Conservation (phyloP, 2,797 vertebrate genomes). For the Gephyroberyx darwinii region DNA sequence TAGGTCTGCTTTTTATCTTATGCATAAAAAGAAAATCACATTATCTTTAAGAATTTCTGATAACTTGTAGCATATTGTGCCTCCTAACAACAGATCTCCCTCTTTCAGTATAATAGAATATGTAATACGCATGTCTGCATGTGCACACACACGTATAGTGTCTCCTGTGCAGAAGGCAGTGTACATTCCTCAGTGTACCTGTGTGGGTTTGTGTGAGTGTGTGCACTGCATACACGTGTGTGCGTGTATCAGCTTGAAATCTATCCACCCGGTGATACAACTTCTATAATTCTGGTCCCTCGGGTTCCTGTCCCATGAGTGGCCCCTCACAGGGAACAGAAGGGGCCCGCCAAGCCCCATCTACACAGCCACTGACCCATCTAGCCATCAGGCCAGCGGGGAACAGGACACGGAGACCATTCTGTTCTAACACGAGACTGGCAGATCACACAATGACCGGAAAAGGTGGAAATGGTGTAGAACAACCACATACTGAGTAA, state of each 20-base stretch:
- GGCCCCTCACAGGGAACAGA: slow-evolving; percentile 70
- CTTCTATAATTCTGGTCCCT: slow-evolving; percentile 57
- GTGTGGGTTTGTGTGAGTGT: slow-evolving; percentile 1
- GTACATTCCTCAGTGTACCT: slow-evolving; percentile 16
- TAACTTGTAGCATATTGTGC: slow-evolving; percentile 39
- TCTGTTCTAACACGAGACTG: slow-evolving; percentile 48
- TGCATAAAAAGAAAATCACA: slow-evolving; percentile 39
- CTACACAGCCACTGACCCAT: slow-evolving; percentile 71
- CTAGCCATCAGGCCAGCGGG: slow-evolving; percentile 64
- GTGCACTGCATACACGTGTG: slow-evolving; percentile 9
- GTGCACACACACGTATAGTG: neutral
- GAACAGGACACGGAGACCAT: slow-evolving; percentile 59
- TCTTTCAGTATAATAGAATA: slow-evolving; percentile 23
- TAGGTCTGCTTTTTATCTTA: slow-evolving; percentile 41
- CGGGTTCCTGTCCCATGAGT: slow-evolving; percentile 68
- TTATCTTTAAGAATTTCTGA: slow-evolving; percentile 56
- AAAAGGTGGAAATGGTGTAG: slow-evolving; percentile 47
- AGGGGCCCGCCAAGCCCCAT: slow-evolving; percentile 65
- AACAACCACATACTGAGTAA: slow-evolving; percentile 38
- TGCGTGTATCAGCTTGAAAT: slow-evolving; percentile 57
- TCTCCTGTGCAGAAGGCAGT: neutral
- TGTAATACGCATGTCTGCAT: neutral
- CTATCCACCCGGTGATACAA: slow-evolving; percentile 58
- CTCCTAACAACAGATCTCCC: slow-evolving; percentile 33
- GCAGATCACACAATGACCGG: slow-evolving; percentile 52